Conservation (phyloP, 2,113 vertebrate species). For the Calidris pugnax region DNA sequence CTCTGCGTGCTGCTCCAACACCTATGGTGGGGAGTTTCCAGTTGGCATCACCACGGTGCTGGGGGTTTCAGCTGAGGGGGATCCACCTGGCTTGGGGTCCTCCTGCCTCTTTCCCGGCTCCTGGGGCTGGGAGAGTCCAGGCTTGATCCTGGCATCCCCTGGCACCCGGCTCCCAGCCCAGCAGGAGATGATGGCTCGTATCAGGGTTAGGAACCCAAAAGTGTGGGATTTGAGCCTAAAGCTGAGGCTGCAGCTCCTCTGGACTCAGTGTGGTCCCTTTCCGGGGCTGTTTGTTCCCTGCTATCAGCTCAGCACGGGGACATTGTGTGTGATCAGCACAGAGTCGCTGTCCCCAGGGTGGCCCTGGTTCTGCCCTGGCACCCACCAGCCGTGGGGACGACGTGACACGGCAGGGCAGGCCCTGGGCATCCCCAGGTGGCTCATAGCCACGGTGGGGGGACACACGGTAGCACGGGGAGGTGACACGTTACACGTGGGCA, state of each 20-base stretch:
- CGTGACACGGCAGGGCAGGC: accelerated
- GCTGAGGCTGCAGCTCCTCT: background rate
- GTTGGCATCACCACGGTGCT: accelerated
- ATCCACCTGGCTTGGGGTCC: accelerated
- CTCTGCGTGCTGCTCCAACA: accelerated
- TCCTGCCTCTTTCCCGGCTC: background rate
- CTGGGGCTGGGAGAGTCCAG: accelerated
- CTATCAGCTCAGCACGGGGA: background rate
- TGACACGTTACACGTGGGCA: background rate
- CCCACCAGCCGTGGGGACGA: background rate
- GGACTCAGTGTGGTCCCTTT: background rate
- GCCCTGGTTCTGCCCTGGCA: background rate
- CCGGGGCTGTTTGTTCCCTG: background rate
- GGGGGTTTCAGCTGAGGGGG: accelerated
- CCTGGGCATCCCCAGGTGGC: background rate
- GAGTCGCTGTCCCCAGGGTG: background rate
- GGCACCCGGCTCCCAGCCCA: background rate
- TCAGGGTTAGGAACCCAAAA: background rate
- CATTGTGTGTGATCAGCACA: accelerated
- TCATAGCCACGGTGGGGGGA: accelerated
- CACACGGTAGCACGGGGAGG: background rate
- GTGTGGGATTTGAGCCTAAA: background rate
- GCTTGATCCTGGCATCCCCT: accelerated
- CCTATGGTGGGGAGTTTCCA: background rate
- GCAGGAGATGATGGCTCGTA: accelerated